These are phyloP conservation scores for Hemistola chrysoprasaria DNA, from an alignment of 2,888 invertebrate species.

Conservation along the genomic window DNA sequence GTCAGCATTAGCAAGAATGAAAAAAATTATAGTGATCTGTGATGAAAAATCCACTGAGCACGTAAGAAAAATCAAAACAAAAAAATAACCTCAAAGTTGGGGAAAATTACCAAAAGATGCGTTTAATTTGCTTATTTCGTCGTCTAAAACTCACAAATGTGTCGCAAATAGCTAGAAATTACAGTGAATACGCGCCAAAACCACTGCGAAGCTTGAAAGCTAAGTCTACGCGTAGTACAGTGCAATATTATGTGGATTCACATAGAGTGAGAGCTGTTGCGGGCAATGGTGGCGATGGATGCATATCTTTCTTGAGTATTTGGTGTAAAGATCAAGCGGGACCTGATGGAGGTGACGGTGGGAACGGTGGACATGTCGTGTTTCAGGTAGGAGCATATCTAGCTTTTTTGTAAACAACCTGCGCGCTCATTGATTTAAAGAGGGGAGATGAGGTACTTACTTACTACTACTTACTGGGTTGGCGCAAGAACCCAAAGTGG, in stretches of 20 bases:
- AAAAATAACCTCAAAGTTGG: too few relatives aligned
- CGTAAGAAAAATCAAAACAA: too few relatives aligned
- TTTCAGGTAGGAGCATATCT: slow-evolving; percentile 83
- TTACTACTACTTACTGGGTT: too few relatives aligned
- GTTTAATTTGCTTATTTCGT: slow-evolving; percentile 7
- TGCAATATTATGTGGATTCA: slow-evolving; percentile 87
- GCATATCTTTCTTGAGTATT: slow-evolving; percentile 91
- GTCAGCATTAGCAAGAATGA: too few relatives aligned
- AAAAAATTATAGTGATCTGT: too few relatives aligned
- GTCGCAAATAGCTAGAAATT: slow-evolving; percentile 34
- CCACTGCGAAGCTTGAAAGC: slow-evolving; percentile 65
- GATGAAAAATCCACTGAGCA: too few relatives aligned
- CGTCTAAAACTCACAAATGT: slow-evolving; percentile 28
- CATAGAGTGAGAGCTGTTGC: slow-evolving; percentile 85
- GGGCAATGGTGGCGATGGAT: slow-evolving; percentile 97
- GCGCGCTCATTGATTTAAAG: too few relatives aligned
- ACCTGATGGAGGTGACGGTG: slow-evolving; percentile 98
- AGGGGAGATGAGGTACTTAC: too few relatives aligned
- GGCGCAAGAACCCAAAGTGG: too few relatives aligned
- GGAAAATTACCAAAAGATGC: slow-evolving; percentile 11
- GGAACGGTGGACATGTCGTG: slow-evolving; percentile 96
- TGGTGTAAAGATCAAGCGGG: slow-evolving; percentile 95
- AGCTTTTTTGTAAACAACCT: too few relatives aligned
- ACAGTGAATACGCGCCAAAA: slow-evolving; percentile 55
- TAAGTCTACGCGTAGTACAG: slow-evolving; percentile 60